phyloP scores from a whole-genome alignment of 1,140 invertebrate species.

The Wiebesia pumilae region DNA sequence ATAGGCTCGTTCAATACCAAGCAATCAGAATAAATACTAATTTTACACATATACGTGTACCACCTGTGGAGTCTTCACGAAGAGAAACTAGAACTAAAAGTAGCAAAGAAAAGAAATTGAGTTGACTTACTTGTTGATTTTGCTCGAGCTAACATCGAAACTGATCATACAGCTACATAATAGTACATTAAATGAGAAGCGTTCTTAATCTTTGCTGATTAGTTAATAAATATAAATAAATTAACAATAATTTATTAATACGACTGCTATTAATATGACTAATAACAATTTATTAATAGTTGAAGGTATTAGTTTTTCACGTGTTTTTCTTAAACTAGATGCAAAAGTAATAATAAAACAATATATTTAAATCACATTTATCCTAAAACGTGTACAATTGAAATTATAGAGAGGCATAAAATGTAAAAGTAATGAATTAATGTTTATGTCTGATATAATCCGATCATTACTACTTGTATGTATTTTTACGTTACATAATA shows the following conservation, averaged over 20 bases:
- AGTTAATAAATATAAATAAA: background rate
- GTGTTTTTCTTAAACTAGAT: no score
- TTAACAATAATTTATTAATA: background rate
- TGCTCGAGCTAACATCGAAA: background rate
- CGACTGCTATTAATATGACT: no score
- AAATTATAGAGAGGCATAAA: no score
- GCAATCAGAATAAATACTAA: background rate
- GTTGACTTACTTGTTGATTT: slow-evolving; percentile 47
- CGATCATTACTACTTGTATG: background rate
- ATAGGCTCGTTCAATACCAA: background rate
- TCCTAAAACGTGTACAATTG: no score
- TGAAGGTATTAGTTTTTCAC: no score
- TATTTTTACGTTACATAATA: no score
- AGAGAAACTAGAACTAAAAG: background rate
- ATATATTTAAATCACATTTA: no score
- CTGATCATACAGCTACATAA: background rate
- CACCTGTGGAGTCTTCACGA: slow-evolving; percentile 67
- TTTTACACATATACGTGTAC: slow-evolving; percentile 55
- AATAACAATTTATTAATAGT: no score
- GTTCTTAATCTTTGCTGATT: background rate
- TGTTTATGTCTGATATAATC: background rate
- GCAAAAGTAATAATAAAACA: background rate
- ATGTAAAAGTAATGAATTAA: no score
- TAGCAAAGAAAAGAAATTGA: background rate
- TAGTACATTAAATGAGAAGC: background rate